Conservation (phyloP, 1,140 invertebrate species). For the Calosoma granatense region DNA sequence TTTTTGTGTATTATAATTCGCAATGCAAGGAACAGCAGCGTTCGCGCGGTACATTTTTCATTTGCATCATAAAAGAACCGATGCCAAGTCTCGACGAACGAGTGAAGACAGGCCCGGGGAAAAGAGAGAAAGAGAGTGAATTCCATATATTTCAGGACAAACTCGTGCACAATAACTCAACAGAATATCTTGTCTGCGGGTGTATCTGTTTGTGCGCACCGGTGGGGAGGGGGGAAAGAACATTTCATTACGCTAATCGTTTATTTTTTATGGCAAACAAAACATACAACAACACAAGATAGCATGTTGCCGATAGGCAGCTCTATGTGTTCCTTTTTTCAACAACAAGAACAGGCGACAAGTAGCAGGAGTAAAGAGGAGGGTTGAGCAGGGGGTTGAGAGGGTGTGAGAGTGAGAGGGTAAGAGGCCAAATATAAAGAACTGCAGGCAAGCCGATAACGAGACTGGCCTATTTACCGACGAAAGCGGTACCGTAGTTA, state of each 20-base stretch:
- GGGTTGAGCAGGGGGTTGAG: not conserved
- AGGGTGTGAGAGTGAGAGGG: not conserved
- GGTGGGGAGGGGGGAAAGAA: too few relatives aligned
- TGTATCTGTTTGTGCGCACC: too few relatives aligned
- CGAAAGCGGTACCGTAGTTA: conserved; percentile 1
- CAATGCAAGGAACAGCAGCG: too few relatives aligned
- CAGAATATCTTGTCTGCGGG: too few relatives aligned
- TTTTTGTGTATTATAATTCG: too few relatives aligned
- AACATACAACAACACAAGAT: conserved; percentile 9
- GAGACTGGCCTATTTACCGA: conserved; percentile 2
- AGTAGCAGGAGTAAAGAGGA: not conserved
- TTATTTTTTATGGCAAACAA: conserved; percentile 4
- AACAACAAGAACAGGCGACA: not conserved
- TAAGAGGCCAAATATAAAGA: conserved; percentile 1
- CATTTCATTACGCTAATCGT: conserved; percentile 6
- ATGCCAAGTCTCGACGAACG: too few relatives aligned
- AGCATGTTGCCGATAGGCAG: not conserved
- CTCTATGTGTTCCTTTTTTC: not conserved
- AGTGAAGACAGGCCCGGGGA: too few relatives aligned
- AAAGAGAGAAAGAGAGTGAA: too few relatives aligned
- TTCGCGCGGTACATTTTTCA: too few relatives aligned
- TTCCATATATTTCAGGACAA: too few relatives aligned
- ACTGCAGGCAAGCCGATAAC: conserved; percentile 1
- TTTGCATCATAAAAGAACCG: too few relatives aligned
- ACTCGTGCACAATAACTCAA: too few relatives aligned